These are phyloP conservation scores for Tautogolabrus adspersus DNA, from an alignment of 2,113 vertebrate species.

Conservation along the genomic window DNA sequence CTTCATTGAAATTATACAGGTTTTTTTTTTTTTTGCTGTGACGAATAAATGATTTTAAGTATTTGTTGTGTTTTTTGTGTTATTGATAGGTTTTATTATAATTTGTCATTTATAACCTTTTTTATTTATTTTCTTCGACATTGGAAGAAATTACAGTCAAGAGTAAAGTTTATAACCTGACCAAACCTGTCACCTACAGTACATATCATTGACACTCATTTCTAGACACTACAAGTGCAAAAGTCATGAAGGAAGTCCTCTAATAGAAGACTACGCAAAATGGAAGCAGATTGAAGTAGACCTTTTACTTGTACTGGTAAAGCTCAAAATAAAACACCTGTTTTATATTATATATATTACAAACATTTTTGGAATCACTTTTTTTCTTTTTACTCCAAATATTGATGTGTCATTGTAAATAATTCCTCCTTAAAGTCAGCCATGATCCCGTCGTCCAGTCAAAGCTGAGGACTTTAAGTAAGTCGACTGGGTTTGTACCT, in stretches of 20 bases:
- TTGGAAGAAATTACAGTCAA: not conserved
- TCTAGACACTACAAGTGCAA: too few species aligned
- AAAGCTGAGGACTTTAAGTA: not conserved
- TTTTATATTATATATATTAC: too few species aligned
- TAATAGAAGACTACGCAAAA: too few species aligned
- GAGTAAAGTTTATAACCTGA: too few species aligned
- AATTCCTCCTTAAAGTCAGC: not conserved
- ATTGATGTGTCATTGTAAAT: not conserved
- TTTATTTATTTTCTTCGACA: not conserved
- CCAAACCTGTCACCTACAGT: too few species aligned
- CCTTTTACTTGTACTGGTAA: too few species aligned
- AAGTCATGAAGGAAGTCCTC: too few species aligned
- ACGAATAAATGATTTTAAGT: conserved; percentile 55
- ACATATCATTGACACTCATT: too few species aligned
- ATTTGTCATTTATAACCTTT: not conserved
- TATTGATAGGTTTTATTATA: not conserved
- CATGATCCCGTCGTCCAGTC: not conserved
- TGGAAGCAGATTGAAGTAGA: too few species aligned
- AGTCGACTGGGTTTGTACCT: not conserved
- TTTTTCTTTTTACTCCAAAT: too few species aligned
- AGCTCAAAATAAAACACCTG: too few species aligned
- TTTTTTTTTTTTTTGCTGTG: conserved; percentile 13
- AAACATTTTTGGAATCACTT: too few species aligned
- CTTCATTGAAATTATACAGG: conserved; percentile 76
- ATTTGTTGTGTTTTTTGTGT: not conserved